Conservation (phyloP, 2,113 vertebrate genomes). For the Otocyon megalotis region DNA sequence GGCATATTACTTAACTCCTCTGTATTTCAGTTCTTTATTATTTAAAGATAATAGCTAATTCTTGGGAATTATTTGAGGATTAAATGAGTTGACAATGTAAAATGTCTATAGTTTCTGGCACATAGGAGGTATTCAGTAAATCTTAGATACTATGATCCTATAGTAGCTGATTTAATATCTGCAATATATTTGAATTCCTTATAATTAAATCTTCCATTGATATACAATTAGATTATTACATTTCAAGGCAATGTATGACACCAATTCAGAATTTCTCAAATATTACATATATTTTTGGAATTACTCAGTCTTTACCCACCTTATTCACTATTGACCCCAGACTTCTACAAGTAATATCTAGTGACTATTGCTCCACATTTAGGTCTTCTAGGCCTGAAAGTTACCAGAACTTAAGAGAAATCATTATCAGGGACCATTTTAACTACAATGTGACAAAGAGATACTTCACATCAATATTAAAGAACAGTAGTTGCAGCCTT, state of each 20-base stretch:
- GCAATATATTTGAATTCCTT: background rate
- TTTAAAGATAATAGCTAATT: background rate
- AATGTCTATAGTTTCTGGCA: background rate
- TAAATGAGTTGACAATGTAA: slow-evolving; percentile 15
- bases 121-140: background rate
- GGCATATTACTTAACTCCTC: slow-evolving; percentile 28
- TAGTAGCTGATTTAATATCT: slow-evolving; percentile 14
- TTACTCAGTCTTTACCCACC: background rate
- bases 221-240: background rate
- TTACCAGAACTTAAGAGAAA: slow-evolving; percentile 16
- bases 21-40: background rate
- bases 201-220: slow-evolving; percentile 32
- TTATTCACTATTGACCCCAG: slow-evolving; percentile 20
- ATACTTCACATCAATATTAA: background rate
- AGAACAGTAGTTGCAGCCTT: background rate
- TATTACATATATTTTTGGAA: slow-evolving; percentile 25
- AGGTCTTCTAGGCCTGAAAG: background rate
- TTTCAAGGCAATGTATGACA: background rate
- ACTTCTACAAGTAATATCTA: background rate
- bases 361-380: background rate
- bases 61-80: background rate
- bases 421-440: background rate
- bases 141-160: background rate
- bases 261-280: background rate
- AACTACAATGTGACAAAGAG: background rate